Conservation (phyloP, 2,888 invertebrate species). For the Yponomeuta sedellus region DNA sequence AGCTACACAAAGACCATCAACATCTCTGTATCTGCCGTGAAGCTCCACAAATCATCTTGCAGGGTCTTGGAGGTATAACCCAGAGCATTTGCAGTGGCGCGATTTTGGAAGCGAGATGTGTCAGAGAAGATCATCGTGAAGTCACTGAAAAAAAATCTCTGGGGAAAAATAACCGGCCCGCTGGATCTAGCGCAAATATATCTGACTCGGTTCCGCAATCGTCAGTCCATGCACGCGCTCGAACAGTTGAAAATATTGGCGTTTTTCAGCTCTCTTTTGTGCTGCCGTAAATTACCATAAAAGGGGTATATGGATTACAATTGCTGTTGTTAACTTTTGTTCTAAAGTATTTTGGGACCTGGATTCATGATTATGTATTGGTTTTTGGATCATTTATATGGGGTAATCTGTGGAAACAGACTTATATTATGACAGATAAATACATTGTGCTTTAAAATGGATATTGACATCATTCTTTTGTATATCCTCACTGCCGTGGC, state of each 20-base stretch:
- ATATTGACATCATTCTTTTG: no score
- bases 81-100: no score
- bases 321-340: not conserved
- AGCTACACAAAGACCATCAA: no score
- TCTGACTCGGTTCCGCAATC: not conserved
- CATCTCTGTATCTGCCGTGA: no score
- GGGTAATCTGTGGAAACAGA: no score
- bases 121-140: not conserved
- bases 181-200: not conserved
- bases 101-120: not conserved
- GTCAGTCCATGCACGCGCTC: not conserved
- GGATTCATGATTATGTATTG: no score
- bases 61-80: no score
- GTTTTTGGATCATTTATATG: no score
- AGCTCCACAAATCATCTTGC: no score
- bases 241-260: not conserved
- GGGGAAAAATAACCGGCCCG: not conserved
- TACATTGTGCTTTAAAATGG: no score
- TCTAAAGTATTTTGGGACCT: not conserved
- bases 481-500: no score
- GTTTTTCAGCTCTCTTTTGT: not conserved
- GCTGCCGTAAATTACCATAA: not conserved
- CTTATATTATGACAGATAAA: no score
- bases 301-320: not conserved
- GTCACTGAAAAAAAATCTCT: not conserved